phyloP scores from a whole-genome alignment of 23 tunicate species.

The Oikopleura dioica region DNA sequence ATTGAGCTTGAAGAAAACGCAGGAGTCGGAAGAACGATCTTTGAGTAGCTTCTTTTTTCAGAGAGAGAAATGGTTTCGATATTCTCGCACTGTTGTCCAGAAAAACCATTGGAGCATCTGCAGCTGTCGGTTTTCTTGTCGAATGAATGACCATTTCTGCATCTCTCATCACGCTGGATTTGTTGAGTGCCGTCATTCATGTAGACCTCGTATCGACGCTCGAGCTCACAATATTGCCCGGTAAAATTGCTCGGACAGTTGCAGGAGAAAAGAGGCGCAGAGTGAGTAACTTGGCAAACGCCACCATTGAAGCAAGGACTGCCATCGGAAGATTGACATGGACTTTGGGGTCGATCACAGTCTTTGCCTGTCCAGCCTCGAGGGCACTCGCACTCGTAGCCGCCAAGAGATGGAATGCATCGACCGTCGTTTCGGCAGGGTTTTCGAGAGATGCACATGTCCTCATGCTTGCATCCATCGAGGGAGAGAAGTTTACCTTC shows the following conservation, averaged over 20 bases:
- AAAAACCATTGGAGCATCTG: background rate
- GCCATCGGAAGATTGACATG: background rate
- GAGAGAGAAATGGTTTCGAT: too few species aligned
- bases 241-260: background rate
- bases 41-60: too few species aligned
- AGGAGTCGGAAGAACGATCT: too few species aligned
- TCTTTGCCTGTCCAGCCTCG: constrained; percentile 40
- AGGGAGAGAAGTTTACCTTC: background rate
- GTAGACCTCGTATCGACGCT: background rate
- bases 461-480: background rate
- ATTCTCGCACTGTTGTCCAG: background rate
- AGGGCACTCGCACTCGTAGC: constrained; percentile 42
- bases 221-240: constrained; percentile 1
- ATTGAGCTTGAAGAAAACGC: too few species aligned
- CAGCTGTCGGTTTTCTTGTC: background rate
- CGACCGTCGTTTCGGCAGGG: constrained; percentile 58
- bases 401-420: constrained; percentile 26
- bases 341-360: constrained; percentile 34
- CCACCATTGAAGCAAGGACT: constrained; percentile 2
- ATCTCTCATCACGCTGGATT: background rate
- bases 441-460: background rate
- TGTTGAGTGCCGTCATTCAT: background rate
- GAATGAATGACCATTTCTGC: background rate
- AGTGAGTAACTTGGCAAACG: background rate
- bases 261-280: background rate